Evolutionary conservation across 2,888 invertebrate genomes (phyloP).

Genomic region (Papilio elwesi): DNA sequence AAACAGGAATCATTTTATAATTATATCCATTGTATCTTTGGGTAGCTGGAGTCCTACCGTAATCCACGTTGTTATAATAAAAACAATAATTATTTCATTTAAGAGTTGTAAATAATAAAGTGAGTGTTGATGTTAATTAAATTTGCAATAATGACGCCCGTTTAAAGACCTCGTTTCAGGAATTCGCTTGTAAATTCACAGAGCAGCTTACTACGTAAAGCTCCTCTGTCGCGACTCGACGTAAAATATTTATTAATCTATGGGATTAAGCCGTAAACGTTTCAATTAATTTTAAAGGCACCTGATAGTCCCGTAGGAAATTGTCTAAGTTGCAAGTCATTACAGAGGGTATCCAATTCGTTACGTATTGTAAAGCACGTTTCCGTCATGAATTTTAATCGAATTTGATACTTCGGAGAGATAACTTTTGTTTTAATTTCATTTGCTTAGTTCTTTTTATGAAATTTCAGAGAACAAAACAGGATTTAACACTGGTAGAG

Average conservation of each 20-base stretch:
- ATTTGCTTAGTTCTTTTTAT: not conserved
- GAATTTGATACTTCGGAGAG: constrained; percentile 25
- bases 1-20: no score
- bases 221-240: constrained; percentile 43
- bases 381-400: constrained; percentile 19
- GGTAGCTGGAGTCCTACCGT: no score
- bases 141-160: constrained; percentile 17
- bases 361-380: constrained; percentile 32
- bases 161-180: constrained; percentile 20
- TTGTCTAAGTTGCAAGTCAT: constrained; percentile 58
- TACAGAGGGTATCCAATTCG: constrained; percentile 46
- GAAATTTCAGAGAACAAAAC: no score
- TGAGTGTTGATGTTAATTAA: constrained; percentile 18
- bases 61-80: no score
- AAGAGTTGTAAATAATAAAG: constrained; percentile 8
- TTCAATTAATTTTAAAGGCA: constrained; percentile 62
- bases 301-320: constrained; percentile 59
- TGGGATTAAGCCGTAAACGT: constrained; percentile 56
- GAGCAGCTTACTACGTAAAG: constrained; percentile 30
- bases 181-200: constrained; percentile 35
- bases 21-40: no score
- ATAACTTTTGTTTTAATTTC: constrained; percentile 11
- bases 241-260: constrained; percentile 50
- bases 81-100: no score
- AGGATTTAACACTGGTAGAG: no score